Evolutionary conservation across 2,888 invertebrate genomes (phyloP).

Genomic region (Heliconius charithonia): DNA sequence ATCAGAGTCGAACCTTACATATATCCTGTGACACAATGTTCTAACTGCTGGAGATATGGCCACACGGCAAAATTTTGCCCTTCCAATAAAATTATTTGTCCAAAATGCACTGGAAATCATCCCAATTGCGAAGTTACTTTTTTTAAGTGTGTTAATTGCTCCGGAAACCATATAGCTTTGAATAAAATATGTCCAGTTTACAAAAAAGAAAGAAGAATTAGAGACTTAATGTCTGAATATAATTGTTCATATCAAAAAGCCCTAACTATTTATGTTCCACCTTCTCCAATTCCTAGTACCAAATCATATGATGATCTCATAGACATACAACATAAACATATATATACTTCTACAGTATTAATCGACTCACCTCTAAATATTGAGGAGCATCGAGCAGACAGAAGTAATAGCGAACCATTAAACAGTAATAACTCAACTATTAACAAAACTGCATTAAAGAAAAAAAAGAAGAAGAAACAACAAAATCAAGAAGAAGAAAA

Average conservation of each 20-base stretch:
- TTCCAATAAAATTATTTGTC: slow-evolving; percentile 44
- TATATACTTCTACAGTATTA: neutral
- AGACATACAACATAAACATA: neutral
- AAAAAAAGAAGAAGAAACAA: neutral
- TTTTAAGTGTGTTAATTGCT: slow-evolving; percentile 47
- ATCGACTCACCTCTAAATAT: neutral
- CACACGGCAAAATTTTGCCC: slow-evolving; percentile 41
- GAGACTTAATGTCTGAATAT: neutral
- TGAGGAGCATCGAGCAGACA: neutral
- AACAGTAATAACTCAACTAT: neutral
- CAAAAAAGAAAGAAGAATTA: slow-evolving; percentile 40
- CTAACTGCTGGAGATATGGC: slow-evolving; percentile 16
- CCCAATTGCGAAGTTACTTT: slow-evolving; percentile 44
- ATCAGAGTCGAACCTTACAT: slow-evolving; percentile 35
- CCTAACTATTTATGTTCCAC: neutral
- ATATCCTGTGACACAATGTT: too few relatives aligned
- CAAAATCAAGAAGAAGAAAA: neutral
- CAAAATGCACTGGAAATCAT: slow-evolving; percentile 44
- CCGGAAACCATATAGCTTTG: slow-evolving; percentile 48
- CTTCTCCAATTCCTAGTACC: too few relatives aligned
- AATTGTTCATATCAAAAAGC: neutral
- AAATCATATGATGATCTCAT: neutral
- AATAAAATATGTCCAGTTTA: slow-evolving; percentile 45
- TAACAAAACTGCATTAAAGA: neutral
- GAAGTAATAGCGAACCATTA: neutral